phyloP scores from a whole-genome alignment of 2,797 vertebrate species.

The Acropternis orthonyx region DNA sequence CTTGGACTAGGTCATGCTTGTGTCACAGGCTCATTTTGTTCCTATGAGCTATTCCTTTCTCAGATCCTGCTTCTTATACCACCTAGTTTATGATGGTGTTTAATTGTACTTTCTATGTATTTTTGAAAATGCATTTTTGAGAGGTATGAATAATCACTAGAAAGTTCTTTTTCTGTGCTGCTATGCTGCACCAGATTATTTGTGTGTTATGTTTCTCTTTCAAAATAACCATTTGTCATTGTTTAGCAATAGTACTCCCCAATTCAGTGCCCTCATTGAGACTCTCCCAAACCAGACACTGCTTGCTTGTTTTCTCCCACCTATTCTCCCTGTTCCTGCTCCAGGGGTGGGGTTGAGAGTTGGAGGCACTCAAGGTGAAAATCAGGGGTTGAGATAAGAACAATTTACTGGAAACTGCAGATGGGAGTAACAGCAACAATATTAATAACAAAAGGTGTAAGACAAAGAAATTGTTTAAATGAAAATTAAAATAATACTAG shows the following conservation, averaged over 20 bases:
- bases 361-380: neutral
- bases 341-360: neutral
- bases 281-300: neutral
- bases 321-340: neutral
- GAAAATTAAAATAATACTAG: neutral
- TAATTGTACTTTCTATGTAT: neutral
- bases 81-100: neutral
- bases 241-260: neutral
- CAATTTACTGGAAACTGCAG: neutral
- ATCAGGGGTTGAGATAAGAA: neutral
- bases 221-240: neutral
- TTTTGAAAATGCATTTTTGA: neutral
- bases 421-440: neutral
- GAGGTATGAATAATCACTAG: neutral
- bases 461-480: neutral
- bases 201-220: neutral
- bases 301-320: rapidly evolving
- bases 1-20: neutral
- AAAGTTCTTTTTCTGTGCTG: neutral
- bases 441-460: neutral
- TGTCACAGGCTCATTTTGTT: neutral
- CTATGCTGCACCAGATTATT: neutral
- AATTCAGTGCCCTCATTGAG: neutral
- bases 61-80: neutral
- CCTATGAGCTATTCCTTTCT: neutral